phyloP scores from a whole-genome alignment of 2,113 vertebrate genomes.

The Geococcyx californianus region DNA sequence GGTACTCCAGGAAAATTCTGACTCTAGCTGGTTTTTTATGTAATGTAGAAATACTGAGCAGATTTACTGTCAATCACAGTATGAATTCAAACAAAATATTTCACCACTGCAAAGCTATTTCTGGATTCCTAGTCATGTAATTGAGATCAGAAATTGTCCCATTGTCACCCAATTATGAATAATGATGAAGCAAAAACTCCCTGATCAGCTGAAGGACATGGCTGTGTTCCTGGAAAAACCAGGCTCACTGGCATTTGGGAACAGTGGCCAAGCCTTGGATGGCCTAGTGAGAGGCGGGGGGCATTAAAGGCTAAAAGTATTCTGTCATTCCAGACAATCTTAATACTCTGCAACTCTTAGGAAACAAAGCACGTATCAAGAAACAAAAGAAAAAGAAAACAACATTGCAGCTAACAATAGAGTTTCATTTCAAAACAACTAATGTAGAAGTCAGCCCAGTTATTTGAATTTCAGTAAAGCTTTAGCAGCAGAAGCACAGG shows the following conservation, averaged over 20 bases:
- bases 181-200: background rate
- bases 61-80: background rate
- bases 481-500: background rate
- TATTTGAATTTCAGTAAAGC: constrained; percentile 58
- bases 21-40: background rate
- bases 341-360: background rate
- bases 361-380: constrained; percentile 4
- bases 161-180: background rate
- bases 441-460: background rate
- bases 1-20: background rate
- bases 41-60: background rate
- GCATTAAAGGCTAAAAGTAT: background rate
- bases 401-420: background rate
- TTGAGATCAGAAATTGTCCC: background rate
- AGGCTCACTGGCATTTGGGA: background rate
- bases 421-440: background rate
- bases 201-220: background rate
- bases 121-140: background rate
- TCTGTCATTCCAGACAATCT: background rate
- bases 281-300: background rate
- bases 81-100: background rate
- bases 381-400: background rate
- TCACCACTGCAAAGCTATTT: background rate
- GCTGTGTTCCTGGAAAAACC: background rate
- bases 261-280: background rate